phyloP scores from a whole-genome alignment of 2,888 invertebrate species.

The Cloeon dipterum region DNA sequence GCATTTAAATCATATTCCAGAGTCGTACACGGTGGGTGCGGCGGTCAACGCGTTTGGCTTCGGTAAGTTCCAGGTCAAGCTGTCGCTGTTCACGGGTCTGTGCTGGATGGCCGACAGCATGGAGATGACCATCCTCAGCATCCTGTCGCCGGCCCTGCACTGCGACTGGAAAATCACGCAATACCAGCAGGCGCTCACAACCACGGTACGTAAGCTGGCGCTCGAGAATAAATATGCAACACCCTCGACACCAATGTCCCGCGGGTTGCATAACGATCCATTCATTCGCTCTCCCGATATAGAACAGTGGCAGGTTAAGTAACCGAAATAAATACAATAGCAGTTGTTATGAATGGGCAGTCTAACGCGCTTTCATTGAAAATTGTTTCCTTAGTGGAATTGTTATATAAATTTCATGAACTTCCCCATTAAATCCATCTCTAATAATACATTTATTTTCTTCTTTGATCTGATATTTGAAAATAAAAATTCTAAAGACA shows the following conservation, averaged over 20 bases:
- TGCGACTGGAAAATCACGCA: constrained; percentile 85
- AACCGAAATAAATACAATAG: too few relatives aligned
- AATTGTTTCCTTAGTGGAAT: neutral
- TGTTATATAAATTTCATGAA: too few relatives aligned
- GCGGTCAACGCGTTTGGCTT: constrained; percentile 71
- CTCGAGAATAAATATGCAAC: too few relatives aligned
- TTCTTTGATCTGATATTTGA: too few relatives aligned
- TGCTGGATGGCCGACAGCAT: constrained; percentile 97
- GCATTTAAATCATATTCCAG: constrained; percentile 27
- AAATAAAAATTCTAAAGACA: too few relatives aligned
- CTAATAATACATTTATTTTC: neutral
- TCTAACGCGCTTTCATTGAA: too few relatives aligned
- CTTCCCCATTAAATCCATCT: neutral
- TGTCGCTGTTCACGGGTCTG: constrained; percentile 61
- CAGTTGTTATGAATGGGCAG: too few relatives aligned
- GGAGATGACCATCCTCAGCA: constrained; percentile 94
- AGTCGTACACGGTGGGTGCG: constrained; percentile 68
- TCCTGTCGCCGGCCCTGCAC: constrained; percentile 77
- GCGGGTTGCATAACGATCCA: neutral
- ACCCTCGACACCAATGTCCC: neutral
- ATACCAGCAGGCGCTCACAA: constrained; percentile 79
- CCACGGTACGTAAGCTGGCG: constrained; percentile 35
- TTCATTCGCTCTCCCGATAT: too few relatives aligned
- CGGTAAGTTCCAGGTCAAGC: constrained; percentile 73
- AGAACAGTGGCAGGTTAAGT: too few relatives aligned